A percentile compares a stretch with the other conserved stretches of the same genome.
Conservation (phyloP, 37 sponge, comb jelly and placozoan species). For the Dysidea cf. avara region DNA sequence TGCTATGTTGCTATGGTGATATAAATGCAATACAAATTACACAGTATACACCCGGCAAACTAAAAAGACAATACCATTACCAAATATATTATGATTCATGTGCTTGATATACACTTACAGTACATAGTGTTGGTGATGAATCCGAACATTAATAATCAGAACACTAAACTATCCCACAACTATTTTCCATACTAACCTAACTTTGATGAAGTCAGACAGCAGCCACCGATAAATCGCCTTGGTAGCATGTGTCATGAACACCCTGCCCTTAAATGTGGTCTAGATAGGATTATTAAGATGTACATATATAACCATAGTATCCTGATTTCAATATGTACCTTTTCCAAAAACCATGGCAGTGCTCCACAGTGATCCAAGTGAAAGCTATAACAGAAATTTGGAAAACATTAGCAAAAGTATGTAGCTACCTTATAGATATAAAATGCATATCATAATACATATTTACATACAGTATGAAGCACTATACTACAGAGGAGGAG, state of each 20-base stretch:
- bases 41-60: not conserved
- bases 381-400: conserved; percentile 63
- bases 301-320: conserved; percentile 1
- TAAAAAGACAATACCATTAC: too few relatives aligned
- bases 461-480: not conserved
- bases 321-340: conserved; percentile 37
- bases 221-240: conserved; percentile 99
- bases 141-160: too few relatives aligned
- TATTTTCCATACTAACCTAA: conserved; percentile 60
- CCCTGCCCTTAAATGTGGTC: conserved; percentile 93
- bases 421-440: too few relatives aligned
- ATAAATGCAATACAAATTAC: not conserved
- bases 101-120: too few relatives aligned
- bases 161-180: not conserved
- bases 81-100: too few relatives aligned
- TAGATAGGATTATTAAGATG: conserved; percentile 14
- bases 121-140: too few relatives aligned
- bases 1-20: conserved; percentile 80
- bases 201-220: conserved; percentile 98
- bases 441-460: not conserved
- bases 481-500: too few relatives aligned
- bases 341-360: conserved; percentile 95
- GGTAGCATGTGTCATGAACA: conserved; percentile 99
- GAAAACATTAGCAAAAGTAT: too few relatives aligned
- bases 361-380: conserved; percentile 99